A percentile compares a stretch with the other conserved stretches of the same genome.
phyloP scores from a whole-genome alignment of 2,888 invertebrate species.

The Lydus trimaculatus region DNA sequence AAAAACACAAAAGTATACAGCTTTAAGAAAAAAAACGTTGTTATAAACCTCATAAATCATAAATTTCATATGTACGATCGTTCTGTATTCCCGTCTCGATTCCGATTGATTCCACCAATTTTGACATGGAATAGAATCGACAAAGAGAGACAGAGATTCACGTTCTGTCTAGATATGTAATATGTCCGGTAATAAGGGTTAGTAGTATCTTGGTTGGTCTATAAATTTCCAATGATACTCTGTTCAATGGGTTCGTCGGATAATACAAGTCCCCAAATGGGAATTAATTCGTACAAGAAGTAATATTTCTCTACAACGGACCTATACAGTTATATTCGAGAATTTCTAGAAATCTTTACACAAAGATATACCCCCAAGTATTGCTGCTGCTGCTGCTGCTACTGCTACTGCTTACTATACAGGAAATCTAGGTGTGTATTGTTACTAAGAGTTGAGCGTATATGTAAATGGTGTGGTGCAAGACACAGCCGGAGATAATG shows the following conservation, averaged over 20 bases:
- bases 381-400: too few relatives aligned
- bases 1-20: not conserved
- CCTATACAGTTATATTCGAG: not conserved
- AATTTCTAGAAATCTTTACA: not conserved
- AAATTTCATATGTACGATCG: not conserved
- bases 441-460: slow-evolving; percentile 25
- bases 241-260: slow-evolving; percentile 24
- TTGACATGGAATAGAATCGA: not conserved
- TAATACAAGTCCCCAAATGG: slow-evolving; percentile 19
- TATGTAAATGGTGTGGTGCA: slow-evolving; percentile 50
- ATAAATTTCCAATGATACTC: slow-evolving; percentile 19
- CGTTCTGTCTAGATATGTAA: slow-evolving; percentile 2
- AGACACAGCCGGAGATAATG: slow-evolving; percentile 51
- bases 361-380: slow-evolving; percentile 1
- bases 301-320: slow-evolving; percentile 23
- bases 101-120: not conserved
- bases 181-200: slow-evolving; percentile 4
- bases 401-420: too few relatives aligned
- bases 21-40: not conserved
- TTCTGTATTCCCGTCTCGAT: not conserved
- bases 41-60: not conserved
- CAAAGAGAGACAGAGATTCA: not conserved
- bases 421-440: slow-evolving; percentile 22
- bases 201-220: slow-evolving; percentile 3
- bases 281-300: slow-evolving; percentile 24